A percentile compares a stretch with the other conserved stretches of the same genome.
These are phyloP conservation scores for Eucidaris tribuloides DNA, from an alignment of 35 echinoderm and acorn worm species.

Conservation along the genomic window DNA sequence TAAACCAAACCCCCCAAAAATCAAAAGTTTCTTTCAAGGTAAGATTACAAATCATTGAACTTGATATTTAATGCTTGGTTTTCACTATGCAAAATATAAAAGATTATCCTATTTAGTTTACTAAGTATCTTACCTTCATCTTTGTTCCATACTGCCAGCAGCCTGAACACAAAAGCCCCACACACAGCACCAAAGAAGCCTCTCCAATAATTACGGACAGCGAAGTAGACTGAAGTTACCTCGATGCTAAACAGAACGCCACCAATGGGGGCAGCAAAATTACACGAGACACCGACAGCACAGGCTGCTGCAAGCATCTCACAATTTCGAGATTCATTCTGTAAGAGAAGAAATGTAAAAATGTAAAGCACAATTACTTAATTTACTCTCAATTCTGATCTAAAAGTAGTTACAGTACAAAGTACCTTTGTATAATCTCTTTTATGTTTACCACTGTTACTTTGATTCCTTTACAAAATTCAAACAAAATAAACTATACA, in stretches of 20 bases:
- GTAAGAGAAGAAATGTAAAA: not conserved
- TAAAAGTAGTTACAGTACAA: too few species aligned
- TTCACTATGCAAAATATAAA: too few species aligned
- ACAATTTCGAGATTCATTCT: constrained; percentile 96
- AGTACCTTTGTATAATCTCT: too few species aligned
- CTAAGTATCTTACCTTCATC: constrained; percentile 77
- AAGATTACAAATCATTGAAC: too few species aligned
- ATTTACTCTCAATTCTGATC: not conserved
- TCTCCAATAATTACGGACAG: constrained; percentile 87
- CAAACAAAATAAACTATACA: too few species aligned
- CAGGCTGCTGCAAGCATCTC: constrained; percentile 97
- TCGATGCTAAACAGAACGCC: constrained; percentile 97
- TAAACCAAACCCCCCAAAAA: too few species aligned
- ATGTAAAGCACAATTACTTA: too few species aligned
- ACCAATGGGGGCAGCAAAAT: constrained; percentile 94
- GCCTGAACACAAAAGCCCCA: constrained; percentile 88
- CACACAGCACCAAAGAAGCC: constrained; percentile 96
- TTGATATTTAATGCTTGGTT: too few species aligned
- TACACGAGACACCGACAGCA: constrained; percentile 93
- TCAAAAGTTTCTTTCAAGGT: too few species aligned
- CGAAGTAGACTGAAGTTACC: constrained; percentile 93
- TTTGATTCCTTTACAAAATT: too few species aligned
- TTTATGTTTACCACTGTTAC: too few species aligned
- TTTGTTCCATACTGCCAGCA: constrained; percentile 92
- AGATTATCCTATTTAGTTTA: too few species aligned